These are phyloP conservation scores for Acanthacorydalis orientalis DNA, from an alignment of 2,888 invertebrate species.

Conservation along the genomic window DNA sequence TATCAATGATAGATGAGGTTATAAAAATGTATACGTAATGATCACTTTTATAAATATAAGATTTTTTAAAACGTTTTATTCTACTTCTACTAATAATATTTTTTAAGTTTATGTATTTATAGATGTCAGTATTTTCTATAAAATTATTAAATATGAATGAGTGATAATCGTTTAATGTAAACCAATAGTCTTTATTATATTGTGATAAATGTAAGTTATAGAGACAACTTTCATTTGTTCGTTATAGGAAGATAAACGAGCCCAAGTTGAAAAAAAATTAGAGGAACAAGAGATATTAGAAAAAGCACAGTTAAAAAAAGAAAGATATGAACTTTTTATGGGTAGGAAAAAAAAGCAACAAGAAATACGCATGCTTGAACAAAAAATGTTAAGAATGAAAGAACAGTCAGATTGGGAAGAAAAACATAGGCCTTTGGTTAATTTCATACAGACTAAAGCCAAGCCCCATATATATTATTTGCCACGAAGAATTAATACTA, in stretches of 20 bases:
- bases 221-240: constrained; percentile 1
- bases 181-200: no score
- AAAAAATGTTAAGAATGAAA: constrained; percentile 74
- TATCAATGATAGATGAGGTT: no score
- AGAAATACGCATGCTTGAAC: constrained; percentile 75
- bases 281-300: constrained; percentile 82
- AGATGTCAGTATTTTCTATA: no score
- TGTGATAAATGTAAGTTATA: constrained; percentile 1
- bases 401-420: constrained; percentile 82
- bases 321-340: constrained; percentile 69
- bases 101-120: no score
- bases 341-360: constrained; percentile 76
- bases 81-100: no score
- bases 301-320: constrained; percentile 66
- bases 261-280: constrained; percentile 79
- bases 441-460: constrained; percentile 74
- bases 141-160: no score
- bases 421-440: constrained; percentile 54
- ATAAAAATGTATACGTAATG: no score
- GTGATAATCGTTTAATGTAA: no score
- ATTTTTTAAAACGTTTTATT: no score
- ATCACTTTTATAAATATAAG: no score
- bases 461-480: constrained; percentile 78
- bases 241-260: constrained; percentile 58
- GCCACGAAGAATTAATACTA: constrained; percentile 61